phyloP scores from a whole-genome alignment of 1,140 invertebrate genomes.

The Venustaconcha ellipsiformis region DNA sequence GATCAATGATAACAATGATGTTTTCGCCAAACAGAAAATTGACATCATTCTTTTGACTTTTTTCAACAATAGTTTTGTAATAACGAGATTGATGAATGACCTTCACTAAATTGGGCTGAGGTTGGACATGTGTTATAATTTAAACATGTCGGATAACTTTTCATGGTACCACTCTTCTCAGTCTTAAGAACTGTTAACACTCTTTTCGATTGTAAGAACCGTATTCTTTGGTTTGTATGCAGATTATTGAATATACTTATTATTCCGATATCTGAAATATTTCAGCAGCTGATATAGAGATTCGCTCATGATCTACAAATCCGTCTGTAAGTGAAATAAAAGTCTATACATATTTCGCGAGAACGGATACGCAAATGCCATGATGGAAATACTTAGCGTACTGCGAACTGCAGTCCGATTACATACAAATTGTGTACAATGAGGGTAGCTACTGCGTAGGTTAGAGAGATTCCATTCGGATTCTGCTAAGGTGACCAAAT shows the following conservation, averaged over 20 bases:
- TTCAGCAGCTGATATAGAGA: slow-evolving; percentile 7
- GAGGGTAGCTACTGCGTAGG: slow-evolving; percentile 21
- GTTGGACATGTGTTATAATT: no score
- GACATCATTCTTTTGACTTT: no score
- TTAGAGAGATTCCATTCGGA: slow-evolving; percentile 18
- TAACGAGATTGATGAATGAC: no score
- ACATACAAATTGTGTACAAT: slow-evolving; percentile 43
- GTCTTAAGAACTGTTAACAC: no score
- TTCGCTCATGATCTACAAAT: slow-evolving; percentile 83
- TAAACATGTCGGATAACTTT: no score
- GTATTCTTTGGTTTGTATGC: slow-evolving; percentile 32
- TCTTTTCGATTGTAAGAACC: no score
- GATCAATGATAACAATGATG: no score
- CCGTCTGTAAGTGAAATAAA: slow-evolving; percentile 80
- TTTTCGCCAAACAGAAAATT: no score
- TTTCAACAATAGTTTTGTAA: no score
- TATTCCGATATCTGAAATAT: slow-evolving; percentile 18
- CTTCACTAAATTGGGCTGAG: no score
- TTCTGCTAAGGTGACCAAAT: slow-evolving; percentile 7
- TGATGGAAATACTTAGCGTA: slow-evolving; percentile 62
- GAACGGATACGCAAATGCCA: slow-evolving; percentile 83
- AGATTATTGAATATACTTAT: slow-evolving; percentile 17
- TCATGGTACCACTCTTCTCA: not conserved
- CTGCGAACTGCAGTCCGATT: not conserved
- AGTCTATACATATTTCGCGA: slow-evolving; percentile 80